Evolutionary conservation across 2,888 invertebrate genomes (phyloP).

Genomic region (Troides oblongomaculatus): DNA sequence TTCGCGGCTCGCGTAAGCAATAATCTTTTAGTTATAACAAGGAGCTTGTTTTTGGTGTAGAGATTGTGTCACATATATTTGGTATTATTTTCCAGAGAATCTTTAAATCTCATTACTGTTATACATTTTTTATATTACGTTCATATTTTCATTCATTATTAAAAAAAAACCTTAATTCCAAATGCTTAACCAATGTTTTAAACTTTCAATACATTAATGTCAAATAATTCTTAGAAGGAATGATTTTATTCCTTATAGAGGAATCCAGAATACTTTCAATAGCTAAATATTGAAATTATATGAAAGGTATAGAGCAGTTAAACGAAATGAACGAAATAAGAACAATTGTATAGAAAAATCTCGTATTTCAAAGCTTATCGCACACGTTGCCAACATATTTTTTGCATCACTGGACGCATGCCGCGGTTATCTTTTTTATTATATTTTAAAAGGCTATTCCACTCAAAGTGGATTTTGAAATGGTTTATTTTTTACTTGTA

Average conservation of each 20-base stretch:
- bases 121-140: neutral
- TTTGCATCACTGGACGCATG: neutral
- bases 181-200: too few relatives aligned
- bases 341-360: conserved; percentile 1
- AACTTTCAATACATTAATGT: too few relatives aligned
- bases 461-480: neutral
- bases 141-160: too few relatives aligned
- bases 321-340: neutral
- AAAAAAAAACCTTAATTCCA: too few relatives aligned
- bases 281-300: neutral
- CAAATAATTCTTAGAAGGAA: too few relatives aligned
- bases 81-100: too few relatives aligned
- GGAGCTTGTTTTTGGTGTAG: conserved; percentile 5
- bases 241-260: too few relatives aligned
- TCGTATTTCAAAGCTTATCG: conserved; percentile 1
- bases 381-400: neutral
- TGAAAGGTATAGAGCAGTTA: too few relatives aligned
- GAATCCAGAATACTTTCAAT: neutral
- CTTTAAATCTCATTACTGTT: too few relatives aligned
- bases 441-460: neutral
- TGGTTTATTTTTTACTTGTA: too few relatives aligned
- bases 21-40: conserved; percentile 10
- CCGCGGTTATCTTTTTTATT: conserved; percentile 3
- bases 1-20: conserved; percentile 1
- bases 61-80: conserved; percentile 6